Base-by-base conservation (phyloP, 2,113 vertebrate genomes). In the Falco punctatus region DNA sequence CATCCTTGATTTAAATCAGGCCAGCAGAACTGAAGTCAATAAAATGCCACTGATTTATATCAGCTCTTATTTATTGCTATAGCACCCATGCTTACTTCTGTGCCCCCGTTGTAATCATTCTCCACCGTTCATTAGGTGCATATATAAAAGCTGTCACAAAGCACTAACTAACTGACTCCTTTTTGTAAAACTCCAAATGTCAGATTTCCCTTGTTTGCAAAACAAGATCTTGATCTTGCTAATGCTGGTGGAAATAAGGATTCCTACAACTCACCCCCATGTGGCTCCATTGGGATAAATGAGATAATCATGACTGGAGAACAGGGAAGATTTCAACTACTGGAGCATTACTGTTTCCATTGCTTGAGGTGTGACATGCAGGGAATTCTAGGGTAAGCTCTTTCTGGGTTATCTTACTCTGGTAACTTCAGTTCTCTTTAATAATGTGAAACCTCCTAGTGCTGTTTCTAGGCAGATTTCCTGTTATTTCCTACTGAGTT, bases 1-100 rank as follows among this genome's bases (percentile, higher is more conserved):
- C 42, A 19, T 74, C 48, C 21, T 91, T 69, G 84, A 96, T 95
- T 96, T 96, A 92, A 71, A 94, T 85, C 69, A 94, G 61, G 27
- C 61, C 65, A 84, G 48, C 38, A 92, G 70, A 85, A 92, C 48
- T 75, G 84, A 81, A 95, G 81, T 96, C 73, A 84, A 85, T 90
- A 94, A 94, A 95, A 95, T 52, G 52, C 40, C 44, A 57, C 20
- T 67, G 91, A 92, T 91, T 97, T 92, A 95, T 92, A 78, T 44
- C 42, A 89, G 73, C 48, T 87, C 54, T 71, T 86, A 92, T 86
- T 95, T 94, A 96, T 78, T 95, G 48, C 85, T 90, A 72, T 52
- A 74, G 61, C 69, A 91, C 73, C 65, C 89, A 75, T 89, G 86
- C 73, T 92, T 88, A 51, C 75, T 90, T 80, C 87, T 83, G 9